Conservation (phyloP, 1,140 invertebrate genomes). For the Pentalonia nigronervosa region DNA sequence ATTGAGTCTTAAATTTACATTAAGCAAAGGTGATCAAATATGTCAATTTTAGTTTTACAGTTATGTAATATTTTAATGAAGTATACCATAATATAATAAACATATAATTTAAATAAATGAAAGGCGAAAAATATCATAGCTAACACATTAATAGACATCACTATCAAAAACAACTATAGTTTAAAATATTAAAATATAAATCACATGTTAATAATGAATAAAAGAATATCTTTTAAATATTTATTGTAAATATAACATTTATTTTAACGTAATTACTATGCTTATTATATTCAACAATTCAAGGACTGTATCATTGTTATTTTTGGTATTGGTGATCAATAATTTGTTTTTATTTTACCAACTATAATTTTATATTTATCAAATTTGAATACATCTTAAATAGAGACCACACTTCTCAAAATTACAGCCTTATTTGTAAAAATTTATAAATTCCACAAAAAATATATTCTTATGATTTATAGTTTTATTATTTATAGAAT, state of each 20-base stretch:
- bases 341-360: neutral
- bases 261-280: neutral
- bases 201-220: neutral
- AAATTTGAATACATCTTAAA: neutral
- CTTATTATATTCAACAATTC: neutral
- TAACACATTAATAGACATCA: neutral
- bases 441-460: conserved; percentile 6
- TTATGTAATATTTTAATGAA: neutral
- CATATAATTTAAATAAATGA: neutral
- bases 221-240: neutral
- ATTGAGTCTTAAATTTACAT: neutral
- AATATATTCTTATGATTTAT: neutral
- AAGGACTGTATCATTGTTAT: neutral
- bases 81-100: neutral
- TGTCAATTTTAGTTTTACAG: neutral
- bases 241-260: neutral
- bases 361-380: neutral
- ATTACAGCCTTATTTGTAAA: neutral
- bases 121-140: neutral
- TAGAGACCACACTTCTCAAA: neutral
- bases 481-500: neutral
- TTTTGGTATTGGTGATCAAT: neutral
- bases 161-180: neutral
- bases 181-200: conserved; percentile 26
- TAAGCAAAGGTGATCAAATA: neutral